Evolutionary conservation across 2,888 invertebrate genomes (phyloP).

Genomic region (Agonopterix subpropinquella): DNA sequence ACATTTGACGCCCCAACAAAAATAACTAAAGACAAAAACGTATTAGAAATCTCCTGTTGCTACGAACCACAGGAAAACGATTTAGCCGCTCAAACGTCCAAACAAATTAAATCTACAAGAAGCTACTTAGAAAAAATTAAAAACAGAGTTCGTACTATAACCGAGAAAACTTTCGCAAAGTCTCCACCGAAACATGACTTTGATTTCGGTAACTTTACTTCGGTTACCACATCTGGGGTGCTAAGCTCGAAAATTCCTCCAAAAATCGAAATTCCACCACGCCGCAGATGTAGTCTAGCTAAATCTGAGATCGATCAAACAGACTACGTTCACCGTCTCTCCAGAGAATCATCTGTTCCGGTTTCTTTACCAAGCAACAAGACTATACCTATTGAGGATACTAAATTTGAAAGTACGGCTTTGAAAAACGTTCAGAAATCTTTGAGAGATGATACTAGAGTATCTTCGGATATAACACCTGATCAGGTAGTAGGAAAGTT

Average conservation of each 20-base stretch:
- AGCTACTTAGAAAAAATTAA: conserved; percentile 79
- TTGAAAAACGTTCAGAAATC: conserved; percentile 56
- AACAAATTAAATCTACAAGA: conserved; percentile 67
- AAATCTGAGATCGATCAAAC: conserved; percentile 83
- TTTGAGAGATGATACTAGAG: conserved; percentile 41
- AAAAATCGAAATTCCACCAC: conserved; percentile 40
- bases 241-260: conserved; percentile 69
- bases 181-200: conserved; percentile 58
- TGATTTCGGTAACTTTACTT: conserved; percentile 80
- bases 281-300: conserved; percentile 76
- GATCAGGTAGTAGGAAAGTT: conserved; percentile 59
- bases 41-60: conserved; percentile 78
- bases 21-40: conserved; percentile 71
- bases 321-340: conserved; percentile 70
- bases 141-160: conserved; percentile 73
- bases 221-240: conserved; percentile 83
- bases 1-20: conserved; percentile 47
- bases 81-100: conserved; percentile 62
- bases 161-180: conserved; percentile 74
- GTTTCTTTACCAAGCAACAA: conserved; percentile 55
- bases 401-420: conserved; percentile 59
- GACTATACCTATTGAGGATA: conserved; percentile 30
- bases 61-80: conserved; percentile 72
- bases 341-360: conserved; percentile 61
- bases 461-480: conserved; percentile 37